Conservation (phyloP, 2,888 invertebrate species). For the Tenthredo scrophulariae region DNA sequence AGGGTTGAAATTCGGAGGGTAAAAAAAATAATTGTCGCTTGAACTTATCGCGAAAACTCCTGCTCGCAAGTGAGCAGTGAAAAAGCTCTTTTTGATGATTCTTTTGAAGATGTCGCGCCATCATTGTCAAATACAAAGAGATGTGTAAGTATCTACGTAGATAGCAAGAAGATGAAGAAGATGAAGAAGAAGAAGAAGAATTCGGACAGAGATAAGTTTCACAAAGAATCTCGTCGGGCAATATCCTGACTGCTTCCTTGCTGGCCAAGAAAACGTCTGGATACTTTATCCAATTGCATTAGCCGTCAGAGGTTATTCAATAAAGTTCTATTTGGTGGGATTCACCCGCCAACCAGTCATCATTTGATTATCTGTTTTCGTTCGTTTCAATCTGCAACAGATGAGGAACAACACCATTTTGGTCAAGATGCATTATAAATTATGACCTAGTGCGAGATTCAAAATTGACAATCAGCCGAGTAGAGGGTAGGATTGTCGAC, state of each 20-base stretch:
- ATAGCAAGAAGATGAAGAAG: background rate
- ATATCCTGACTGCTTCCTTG: constrained; percentile 5
- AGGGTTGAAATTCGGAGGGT: background rate
- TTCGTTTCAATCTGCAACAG: constrained; percentile 17
- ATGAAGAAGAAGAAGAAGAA: constrained; percentile 27
- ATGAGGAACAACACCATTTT: background rate
- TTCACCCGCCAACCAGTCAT: constrained; percentile 50
- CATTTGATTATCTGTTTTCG: constrained; percentile 42
- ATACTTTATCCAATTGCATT: constrained; percentile 47
- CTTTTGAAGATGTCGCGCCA: background rate
- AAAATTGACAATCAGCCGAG: background rate
- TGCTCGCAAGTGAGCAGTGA: background rate
- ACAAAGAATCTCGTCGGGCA: constrained; percentile 20
- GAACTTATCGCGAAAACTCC: background rate
- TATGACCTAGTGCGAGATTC: background rate
- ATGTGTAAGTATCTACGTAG: constrained; percentile 30
- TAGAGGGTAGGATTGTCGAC: background rate
- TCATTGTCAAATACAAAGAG: constrained; percentile 39
- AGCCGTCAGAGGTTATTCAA: constrained; percentile 43
- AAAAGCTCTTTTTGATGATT: background rate
- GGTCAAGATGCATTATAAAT: background rate
- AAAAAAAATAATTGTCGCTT: background rate
- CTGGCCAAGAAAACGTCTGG: constrained; percentile 36
- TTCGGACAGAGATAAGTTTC: constrained; percentile 24
- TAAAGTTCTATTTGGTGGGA: constrained; percentile 42